Conservation (phyloP, 2,113 vertebrate genomes). For the Dendrocopos noguchii region DNA sequence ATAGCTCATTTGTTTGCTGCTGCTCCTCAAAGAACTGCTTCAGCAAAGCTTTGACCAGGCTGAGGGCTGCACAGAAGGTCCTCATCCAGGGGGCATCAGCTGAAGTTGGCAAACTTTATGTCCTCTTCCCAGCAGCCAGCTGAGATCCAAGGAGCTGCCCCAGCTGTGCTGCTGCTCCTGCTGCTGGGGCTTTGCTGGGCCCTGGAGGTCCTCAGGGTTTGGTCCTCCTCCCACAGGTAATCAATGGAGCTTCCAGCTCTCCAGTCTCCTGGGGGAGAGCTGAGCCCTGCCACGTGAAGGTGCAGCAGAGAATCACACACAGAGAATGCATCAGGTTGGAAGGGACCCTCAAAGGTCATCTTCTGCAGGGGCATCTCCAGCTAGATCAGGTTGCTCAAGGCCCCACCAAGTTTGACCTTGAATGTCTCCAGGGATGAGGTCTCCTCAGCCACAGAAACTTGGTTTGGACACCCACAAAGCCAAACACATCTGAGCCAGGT, state of each 20-base stretch:
- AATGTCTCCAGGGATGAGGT: too few species aligned
- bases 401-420: too few species aligned
- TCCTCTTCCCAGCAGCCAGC: not conserved
- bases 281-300: accelerated
- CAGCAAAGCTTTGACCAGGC: not conserved
- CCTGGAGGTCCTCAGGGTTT: not conserved
- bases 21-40: not conserved
- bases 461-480: not conserved
- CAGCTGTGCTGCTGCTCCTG: accelerated
- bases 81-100: accelerated
- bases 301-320: too few species aligned
- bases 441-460: not conserved
- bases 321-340: too few species aligned
- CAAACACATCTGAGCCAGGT: accelerated
- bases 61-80: accelerated
- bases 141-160: accelerated
- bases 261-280: not conserved
- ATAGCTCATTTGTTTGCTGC: conserved; percentile 29
- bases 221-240: accelerated
- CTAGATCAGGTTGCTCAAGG: too few species aligned
- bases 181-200: not conserved
- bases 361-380: too few species aligned
- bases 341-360: too few species aligned
- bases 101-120: not conserved
- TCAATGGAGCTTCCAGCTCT: not conserved